Evolutionary conservation across 2,888 invertebrate genomes (phyloP).

Genomic region (Drosophila neotestacea): DNA sequence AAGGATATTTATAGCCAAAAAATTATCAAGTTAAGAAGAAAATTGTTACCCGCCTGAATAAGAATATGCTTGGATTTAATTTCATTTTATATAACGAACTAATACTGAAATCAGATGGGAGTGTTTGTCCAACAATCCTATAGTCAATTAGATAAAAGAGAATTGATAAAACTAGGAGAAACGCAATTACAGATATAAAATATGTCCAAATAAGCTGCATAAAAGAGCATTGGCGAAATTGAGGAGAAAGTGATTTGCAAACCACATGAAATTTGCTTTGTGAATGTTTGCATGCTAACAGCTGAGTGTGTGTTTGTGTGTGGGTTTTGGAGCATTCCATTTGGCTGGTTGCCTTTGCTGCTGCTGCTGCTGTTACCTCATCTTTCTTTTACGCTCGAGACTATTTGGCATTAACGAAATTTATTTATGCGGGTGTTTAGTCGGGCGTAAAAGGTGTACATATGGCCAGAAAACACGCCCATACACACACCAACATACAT

Average conservation of each 20-base stretch:
- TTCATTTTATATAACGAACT: too few relatives aligned
- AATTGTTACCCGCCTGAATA: too few relatives aligned
- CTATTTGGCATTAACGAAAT: slow-evolving; percentile 82
- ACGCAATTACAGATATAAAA: too few relatives aligned
- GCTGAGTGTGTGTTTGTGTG: slow-evolving; percentile 16
- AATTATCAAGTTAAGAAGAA: too few relatives aligned
- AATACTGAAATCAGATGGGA: too few relatives aligned
- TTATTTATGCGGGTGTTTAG: slow-evolving; percentile 82
- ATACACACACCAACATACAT: slow-evolving; percentile 13
- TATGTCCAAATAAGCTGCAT: background rate
- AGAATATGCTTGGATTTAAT: too few relatives aligned
- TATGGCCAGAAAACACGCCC: slow-evolving; percentile 66
- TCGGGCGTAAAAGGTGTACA: slow-evolving; percentile 80
- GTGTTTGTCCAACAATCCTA: too few relatives aligned
- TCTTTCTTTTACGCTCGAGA: slow-evolving; percentile 81
- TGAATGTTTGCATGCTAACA: slow-evolving; percentile 10
- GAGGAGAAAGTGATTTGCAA: slow-evolving; percentile 33
- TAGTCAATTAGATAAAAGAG: too few relatives aligned
- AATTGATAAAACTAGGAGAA: too few relatives aligned
- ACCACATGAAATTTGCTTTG: slow-evolving; percentile 20
- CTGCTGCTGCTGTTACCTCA: slow-evolving; percentile 64
- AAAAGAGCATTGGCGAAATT: slow-evolving; percentile 36
- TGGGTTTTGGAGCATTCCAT: slow-evolving; percentile 60
- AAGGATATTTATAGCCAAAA: too few relatives aligned
- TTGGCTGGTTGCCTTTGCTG: slow-evolving; percentile 51